These are phyloP conservation scores for Aix galericulata DNA, from an alignment of 2,113 vertebrate species.

Conservation along the genomic window DNA sequence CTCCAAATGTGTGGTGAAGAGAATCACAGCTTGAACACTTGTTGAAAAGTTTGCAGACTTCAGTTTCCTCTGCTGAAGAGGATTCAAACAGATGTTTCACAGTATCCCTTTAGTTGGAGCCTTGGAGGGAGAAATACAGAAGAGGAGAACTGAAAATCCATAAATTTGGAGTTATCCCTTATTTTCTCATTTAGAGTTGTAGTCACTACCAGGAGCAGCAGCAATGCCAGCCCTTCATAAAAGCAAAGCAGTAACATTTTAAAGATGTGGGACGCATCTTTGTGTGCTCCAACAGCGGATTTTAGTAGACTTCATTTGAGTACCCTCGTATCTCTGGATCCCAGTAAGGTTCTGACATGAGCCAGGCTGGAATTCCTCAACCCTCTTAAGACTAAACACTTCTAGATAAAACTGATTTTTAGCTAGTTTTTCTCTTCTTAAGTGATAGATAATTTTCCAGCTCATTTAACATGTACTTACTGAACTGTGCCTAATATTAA, in stretches of 20 bases:
- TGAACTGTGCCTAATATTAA: conserved; percentile 23
- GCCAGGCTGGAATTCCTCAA: not conserved
- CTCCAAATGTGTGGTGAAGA: not conserved
- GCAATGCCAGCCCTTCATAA: not conserved
- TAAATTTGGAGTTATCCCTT: not conserved
- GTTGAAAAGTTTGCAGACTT: not conserved
- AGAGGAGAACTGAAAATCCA: not conserved
- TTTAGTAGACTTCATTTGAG: not conserved
- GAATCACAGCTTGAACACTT: not conserved
- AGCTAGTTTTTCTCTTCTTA: not conserved
- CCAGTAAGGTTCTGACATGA: not conserved
- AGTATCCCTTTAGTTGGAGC: not conserved
- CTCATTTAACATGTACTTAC: not conserved
- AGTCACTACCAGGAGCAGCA: not conserved
- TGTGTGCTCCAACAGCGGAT: not conserved
- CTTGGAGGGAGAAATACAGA: not conserved
- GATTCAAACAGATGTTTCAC: not conserved
- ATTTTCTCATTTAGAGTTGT: not conserved
- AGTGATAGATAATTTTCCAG: not conserved
- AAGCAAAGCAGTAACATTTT: not conserved
- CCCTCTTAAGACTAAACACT: not conserved
- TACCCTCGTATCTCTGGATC: not conserved
- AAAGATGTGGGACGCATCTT: not conserved
- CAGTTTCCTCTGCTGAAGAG: not conserved
- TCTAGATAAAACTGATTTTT: not conserved